These are phyloP conservation scores for Paraescarpia echinospica DNA, from an alignment of 1,140 invertebrate species.

Conservation along the genomic window DNA sequence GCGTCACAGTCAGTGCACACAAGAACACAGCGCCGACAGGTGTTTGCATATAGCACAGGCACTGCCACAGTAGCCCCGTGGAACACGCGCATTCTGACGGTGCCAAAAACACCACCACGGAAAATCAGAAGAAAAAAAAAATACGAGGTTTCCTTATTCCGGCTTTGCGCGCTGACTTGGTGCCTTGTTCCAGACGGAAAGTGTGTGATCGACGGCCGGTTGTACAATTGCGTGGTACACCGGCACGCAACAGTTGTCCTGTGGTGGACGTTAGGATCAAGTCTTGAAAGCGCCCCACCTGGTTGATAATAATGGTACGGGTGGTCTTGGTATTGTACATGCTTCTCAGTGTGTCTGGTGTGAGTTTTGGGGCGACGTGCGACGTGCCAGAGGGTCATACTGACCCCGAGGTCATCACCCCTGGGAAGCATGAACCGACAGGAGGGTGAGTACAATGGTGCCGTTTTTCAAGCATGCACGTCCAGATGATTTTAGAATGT, in stretches of 20 bases:
- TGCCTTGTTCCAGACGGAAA: too few species aligned
- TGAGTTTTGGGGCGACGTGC: background rate
- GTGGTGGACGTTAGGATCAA: too few species aligned
- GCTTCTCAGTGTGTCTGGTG: background rate
- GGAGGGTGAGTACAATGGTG: background rate
- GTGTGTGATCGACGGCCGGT: too few species aligned
- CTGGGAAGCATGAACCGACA: background rate
- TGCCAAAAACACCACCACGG: background rate
- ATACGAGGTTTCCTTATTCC: background rate
- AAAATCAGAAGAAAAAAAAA: background rate
- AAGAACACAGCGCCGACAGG: background rate
- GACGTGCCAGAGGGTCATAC: background rate
- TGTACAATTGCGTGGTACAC: background rate
- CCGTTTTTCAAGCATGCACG: too few species aligned
- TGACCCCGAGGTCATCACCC: background rate
- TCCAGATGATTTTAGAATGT: background rate
- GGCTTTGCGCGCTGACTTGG: background rate
- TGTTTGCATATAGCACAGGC: background rate
- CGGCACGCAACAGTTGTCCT: background rate
- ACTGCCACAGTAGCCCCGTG: too few species aligned
- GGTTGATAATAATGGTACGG: background rate
- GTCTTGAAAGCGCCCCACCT: background rate
- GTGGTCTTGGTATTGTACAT: background rate
- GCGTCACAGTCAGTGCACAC: background rate
- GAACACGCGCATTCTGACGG: too few species aligned